Evolutionary conservation across 2,113 vertebrate genomes (phyloP), one percentile per base, ranked within the genome.

Genomic region (Megaceryle torquata): DNA sequence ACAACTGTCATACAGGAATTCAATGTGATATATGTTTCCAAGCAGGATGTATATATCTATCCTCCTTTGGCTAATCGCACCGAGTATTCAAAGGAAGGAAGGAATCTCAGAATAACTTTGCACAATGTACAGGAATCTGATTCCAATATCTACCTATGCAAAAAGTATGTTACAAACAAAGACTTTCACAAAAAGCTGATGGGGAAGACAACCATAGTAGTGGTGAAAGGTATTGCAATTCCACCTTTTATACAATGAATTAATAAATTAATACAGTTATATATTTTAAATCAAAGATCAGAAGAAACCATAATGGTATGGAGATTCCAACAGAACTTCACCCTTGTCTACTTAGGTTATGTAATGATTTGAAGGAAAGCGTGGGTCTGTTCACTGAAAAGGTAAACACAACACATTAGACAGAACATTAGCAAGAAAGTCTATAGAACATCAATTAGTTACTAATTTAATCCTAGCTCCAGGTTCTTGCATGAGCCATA

Each of bases 31-130:
- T 69, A 50, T 46, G 1, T 31, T 57, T 1, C 10, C 63, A 8
- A 19, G 11, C 0, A 29, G 1, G 2, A 6, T 1, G 1, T 0
- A 24, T 0, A 0, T 13, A 11, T 69, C 83, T 1, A 8, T 29
- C 54, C 70, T 29, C 1, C 2, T 15, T 56, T 93, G 56, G 9
- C 0, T 53, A 9, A 37, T 82, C 93, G 94, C 13, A 8, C 0
- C 5, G 0, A 15, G 1, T 74, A 33, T 18, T 89, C 78, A 33
- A 3, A 53, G 8, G 64, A 89, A 54, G 79, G 74, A 68, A 31
- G 29, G 19, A 74, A 50, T 19, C 5, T 87, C 65, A 94, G 44
- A 41, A 63, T 96, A 82, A 96, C 76, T 51, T 70, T 97, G 71
- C 65, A 67, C 15, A 28, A 51, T 6, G 15, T 69, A 15, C 76